phyloP scores from a whole-genome alignment of 2,888 invertebrate genomes.

The Acleris emargana region DNA sequence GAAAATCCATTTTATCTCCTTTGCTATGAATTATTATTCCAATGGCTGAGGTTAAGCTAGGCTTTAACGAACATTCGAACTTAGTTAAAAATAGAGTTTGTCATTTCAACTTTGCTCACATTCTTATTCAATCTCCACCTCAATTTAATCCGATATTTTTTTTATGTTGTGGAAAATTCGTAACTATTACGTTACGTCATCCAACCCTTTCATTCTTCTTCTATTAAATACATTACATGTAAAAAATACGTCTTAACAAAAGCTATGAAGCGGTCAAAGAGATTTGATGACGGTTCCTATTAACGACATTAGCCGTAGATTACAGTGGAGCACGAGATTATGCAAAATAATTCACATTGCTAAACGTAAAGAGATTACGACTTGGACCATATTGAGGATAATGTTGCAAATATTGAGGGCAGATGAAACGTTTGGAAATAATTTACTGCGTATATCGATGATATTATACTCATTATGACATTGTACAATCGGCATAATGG shows the following conservation, averaged over 20 bases:
- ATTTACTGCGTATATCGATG: too few relatives aligned
- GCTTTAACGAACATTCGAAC: too few relatives aligned
- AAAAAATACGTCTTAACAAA: conserved; percentile 20
- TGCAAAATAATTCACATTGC: conserved; percentile 15
- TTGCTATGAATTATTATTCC: too few relatives aligned
- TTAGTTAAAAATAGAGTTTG: too few relatives aligned
- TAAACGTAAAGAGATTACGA: neutral
- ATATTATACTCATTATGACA: too few relatives aligned
- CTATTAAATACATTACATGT: neutral
- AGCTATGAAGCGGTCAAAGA: conserved; percentile 10
- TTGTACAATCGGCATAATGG: too few relatives aligned
- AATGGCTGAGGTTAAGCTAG: too few relatives aligned
- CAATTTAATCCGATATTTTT: too few relatives aligned
- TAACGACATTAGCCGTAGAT: conserved; percentile 10
- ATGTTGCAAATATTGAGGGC: neutral
- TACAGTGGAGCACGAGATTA: conserved; percentile 3
- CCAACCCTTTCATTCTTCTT: neutral
- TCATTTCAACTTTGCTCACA: too few relatives aligned
- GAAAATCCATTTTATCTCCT: too few relatives aligned
- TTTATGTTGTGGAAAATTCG: neutral
- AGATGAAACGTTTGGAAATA: neutral
- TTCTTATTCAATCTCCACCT: too few relatives aligned
- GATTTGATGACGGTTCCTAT: conserved; percentile 18
- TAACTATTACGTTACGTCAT: conserved; percentile 9
- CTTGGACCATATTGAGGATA: neutral